Evolutionary conservation across 37 sponge, comb jelly and placozoan species (phyloP), one percentile per base, ranked within the genome.

Genomic region (Ianthella basta): DNA sequence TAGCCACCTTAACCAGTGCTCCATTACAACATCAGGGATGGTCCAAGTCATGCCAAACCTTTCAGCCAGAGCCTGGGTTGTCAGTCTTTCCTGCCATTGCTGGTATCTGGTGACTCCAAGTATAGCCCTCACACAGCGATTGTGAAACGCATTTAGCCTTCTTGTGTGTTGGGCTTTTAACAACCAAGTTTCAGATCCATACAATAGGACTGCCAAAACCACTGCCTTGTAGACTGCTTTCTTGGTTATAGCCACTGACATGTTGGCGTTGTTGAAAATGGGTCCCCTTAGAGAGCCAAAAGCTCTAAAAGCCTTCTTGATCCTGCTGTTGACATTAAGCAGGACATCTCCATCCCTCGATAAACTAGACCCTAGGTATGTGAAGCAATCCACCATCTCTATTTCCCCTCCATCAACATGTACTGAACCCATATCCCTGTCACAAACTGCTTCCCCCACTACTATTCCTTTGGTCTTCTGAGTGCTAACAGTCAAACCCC

Each of bases 51-150:
- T n/a, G n/a, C n/a, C n/a, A n/a, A n/a, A 77, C 41, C 79, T 77
- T 16, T 77, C 55, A 15, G 79, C 79, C 15, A 77, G 79, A 44
- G 79, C n/a, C 79, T 50, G 15, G 10, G 79, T 50, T 37, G 79
- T 77, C 23, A 77, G 79, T 44, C 79, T 77, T 40, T 77, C 54
- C 79, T 77, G 54, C 79, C 79, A 77, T 44, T 77, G 79, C 79
- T 77, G 54, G 44, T 77, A 77, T 44, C 79, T 77, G 79, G 79
- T 77, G 41, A 77, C 41, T 50, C 79, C 79, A 34, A 36, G 79
- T 14, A 77, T 77, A 44, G 79, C 32, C 44, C 79, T 77, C 50
- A 36, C 79, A 77, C 79, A 77, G n/a, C 68, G 29, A 66, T 66
- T 16, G 68, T 66, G 27, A 66, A 66, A 66, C 25, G 23, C 27